phyloP scores from a whole-genome alignment of 2,797 vertebrate species.

The Spinus olivaceus region DNA sequence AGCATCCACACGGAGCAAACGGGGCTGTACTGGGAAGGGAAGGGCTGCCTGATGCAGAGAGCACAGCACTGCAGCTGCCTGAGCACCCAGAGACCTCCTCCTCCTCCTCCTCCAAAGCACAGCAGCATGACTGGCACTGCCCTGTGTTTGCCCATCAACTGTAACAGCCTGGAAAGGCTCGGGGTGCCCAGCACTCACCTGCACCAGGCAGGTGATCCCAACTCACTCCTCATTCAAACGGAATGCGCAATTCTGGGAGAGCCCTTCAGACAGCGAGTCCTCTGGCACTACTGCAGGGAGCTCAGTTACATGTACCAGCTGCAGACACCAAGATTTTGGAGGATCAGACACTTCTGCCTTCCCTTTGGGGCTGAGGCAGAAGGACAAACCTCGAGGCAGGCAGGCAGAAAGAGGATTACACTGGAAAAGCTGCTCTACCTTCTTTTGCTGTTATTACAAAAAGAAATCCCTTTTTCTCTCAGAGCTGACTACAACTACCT shows the following conservation, averaged over 20 bases:
- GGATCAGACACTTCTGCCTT: neutral
- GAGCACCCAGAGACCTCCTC: neutral
- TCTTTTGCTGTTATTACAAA: neutral
- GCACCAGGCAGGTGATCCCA: neutral
- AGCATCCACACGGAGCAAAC: rapidly evolving
- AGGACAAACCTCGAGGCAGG: neutral
- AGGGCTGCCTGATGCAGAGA: neutral
- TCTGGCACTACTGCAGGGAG: neutral
- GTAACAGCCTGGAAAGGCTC: neutral
- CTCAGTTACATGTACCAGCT: neutral
- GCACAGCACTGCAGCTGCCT: neutral
- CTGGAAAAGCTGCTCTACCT: neutral
- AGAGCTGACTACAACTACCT: neutral
- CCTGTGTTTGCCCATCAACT: neutral
- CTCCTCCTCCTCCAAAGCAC: neutral
- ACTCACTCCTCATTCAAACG: rapidly evolving
- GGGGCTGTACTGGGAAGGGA: neutral
- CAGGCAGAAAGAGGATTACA: neutral
- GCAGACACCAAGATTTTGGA: neutral
- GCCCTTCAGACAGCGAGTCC: neutral
- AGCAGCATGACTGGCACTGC: rapidly evolving
- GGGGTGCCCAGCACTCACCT: neutral
- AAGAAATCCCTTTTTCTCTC: neutral
- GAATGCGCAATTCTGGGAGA: rapidly evolving
- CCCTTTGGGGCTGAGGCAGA: neutral